Base-by-base conservation (phyloP, 2,113 vertebrate species). In the Barnardius zonarius region DNA sequence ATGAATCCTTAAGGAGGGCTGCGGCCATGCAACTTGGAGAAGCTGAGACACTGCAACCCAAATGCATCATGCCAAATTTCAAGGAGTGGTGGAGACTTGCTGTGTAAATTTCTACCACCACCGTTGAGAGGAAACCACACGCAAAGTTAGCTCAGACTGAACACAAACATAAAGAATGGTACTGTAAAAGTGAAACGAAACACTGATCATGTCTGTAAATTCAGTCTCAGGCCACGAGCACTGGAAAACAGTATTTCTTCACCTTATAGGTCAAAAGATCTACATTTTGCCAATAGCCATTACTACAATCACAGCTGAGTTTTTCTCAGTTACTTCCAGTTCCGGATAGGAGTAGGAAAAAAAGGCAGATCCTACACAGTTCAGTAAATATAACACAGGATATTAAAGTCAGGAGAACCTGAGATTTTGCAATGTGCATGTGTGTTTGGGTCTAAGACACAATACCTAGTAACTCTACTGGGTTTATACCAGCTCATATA, bases 81-180 rank as follows among this genome's bases (percentile, higher is more conserved):
- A 19, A 35, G 46, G 11, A 44, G 72, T 1, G 3, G 28, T 37
- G 44, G 35, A 31, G 52, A n/a, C 43, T 78, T 28, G 20, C 13
- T n/a, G 48, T n/a, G 17, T 16, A 48, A 30, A 54, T 39, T 30
- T 35, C 51, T 59, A 19, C n/a, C 16, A 33, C 31, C 41, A 43
- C 39, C 5, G 0, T 30, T 51, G 59, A 44, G 41, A 35, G 39
- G n/a, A 78, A 86, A 25, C 59, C 3, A 2, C n/a, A 8, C 0
- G n/a, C 30, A 48, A 46, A 86, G n/a, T 33, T 43, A 46, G 41
- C 46, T 72, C 57, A 52, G 49, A 9, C 24, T 46, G 37, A 74
- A 25, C 27, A 22, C 24, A 44, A n/a, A 46, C 9, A 9, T 15
- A 64, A 33, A 16, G 39, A 37, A 11, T 3, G n/a, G 30, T 33